These are phyloP conservation scores for Leuctra nigra DNA, from an alignment of 2,888 invertebrate species.

Conservation along the genomic window DNA sequence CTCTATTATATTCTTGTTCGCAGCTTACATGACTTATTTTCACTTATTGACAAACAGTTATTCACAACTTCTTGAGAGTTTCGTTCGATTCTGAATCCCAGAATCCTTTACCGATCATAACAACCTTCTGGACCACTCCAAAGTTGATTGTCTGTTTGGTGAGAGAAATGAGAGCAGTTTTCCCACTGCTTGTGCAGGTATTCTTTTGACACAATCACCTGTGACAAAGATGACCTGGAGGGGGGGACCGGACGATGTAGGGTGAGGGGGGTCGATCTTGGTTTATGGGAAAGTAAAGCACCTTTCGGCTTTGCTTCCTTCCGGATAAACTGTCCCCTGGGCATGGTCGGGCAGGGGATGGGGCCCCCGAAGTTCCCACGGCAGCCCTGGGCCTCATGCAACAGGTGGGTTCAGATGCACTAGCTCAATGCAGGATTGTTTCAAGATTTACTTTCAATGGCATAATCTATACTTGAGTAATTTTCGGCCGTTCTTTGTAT, in stretches of 20 bases:
- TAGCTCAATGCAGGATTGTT: no score
- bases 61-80: slow-evolving; percentile 17
- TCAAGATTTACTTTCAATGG: no score
- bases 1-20: not conserved
- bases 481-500: no score
- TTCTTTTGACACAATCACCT: slow-evolving; percentile 12
- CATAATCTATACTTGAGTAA: no score
- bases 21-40: slow-evolving; percentile 14
- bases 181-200: slow-evolving; percentile 11
- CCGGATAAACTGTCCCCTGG: not conserved
- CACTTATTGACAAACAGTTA: slow-evolving; percentile 17
- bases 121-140: slow-evolving; percentile 1
- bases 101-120: slow-evolving; percentile 6
- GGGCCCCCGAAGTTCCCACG: not conserved
- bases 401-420: no score
- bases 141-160: not conserved
- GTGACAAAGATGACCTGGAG: not conserved
- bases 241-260: not conserved
- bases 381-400: no score
- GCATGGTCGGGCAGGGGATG: not conserved
- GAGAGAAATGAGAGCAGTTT: slow-evolving; percentile 3
- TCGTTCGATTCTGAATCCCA: slow-evolving; percentile 3
- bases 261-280: not conserved
- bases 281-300: slow-evolving; percentile 3
- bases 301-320: slow-evolving; percentile 9